Conservation (phyloP, 2,888 invertebrate genomes). For the Galeopsomyia nigrocyanea region DNA sequence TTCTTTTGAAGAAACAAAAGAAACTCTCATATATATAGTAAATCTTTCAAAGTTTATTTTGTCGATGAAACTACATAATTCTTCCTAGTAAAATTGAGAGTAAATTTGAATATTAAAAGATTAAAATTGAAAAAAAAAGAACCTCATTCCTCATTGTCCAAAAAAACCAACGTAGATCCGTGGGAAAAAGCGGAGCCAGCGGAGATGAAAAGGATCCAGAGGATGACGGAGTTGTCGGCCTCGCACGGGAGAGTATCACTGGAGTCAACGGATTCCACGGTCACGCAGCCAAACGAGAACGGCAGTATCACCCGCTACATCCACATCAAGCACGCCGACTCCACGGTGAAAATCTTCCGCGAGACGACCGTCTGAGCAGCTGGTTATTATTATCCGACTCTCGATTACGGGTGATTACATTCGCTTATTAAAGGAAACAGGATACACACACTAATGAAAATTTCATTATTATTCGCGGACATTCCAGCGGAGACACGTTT, state of each 20-base stretch:
- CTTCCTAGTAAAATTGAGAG: too few relatives aligned
- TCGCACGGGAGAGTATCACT: not conserved
- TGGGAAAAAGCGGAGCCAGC: constrained; percentile 37
- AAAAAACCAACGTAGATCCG: constrained; percentile 23
- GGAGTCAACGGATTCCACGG: not conserved
- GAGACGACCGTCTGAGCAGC: constrained; percentile 67
- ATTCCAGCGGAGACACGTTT: too few relatives aligned
- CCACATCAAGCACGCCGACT: constrained; percentile 67
- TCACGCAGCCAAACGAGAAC: constrained; percentile 50
- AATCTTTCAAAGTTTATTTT: too few relatives aligned
- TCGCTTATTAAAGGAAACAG: too few relatives aligned
- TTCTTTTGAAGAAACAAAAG: not conserved
- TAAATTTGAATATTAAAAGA: too few relatives aligned
- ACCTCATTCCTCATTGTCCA: too few relatives aligned
- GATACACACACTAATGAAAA: too few relatives aligned
- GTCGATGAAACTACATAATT: too few relatives aligned
- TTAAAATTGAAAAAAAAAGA: too few relatives aligned
- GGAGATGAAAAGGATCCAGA: not conserved
- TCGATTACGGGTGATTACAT: not conserved
- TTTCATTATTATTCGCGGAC: too few relatives aligned
- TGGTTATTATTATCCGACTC: not conserved
- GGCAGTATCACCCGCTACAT: constrained; percentile 67
- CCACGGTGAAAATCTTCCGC: constrained; percentile 68
- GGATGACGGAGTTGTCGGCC: constrained; percentile 5
- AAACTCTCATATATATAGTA: not conserved